phyloP scores from a whole-genome alignment of 1,140 invertebrate genomes.

The Pemphigus obesinymphae region DNA sequence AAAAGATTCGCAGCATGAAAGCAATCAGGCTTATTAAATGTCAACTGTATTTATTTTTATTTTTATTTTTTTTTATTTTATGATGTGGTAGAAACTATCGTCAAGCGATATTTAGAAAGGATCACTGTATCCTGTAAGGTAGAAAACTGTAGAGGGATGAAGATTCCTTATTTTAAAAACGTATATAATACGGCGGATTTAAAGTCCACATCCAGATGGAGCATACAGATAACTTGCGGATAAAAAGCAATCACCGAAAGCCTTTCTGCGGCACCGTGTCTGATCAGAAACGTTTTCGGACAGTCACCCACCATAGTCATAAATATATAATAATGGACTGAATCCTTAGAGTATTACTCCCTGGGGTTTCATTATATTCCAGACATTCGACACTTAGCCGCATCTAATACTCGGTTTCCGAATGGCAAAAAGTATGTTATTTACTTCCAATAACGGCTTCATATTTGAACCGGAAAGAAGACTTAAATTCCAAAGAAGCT shows the following conservation, averaged over 20 bases:
- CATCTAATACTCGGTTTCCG: constrained; percentile 17
- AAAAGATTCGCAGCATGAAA: neutral
- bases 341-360: constrained; percentile 31
- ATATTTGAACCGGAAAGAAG: constrained; percentile 17
- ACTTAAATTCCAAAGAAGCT: constrained; percentile 30
- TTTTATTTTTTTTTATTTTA: too few species aligned
- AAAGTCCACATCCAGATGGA: neutral
- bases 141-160: neutral
- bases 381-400: constrained; percentile 28
- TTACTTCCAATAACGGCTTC: constrained; percentile 24
- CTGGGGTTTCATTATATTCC: constrained; percentile 28
- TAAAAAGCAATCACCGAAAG: neutral
- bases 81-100: too few species aligned
- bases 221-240: constrained; percentile 19
- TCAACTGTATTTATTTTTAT: too few species aligned
- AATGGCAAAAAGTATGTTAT: constrained; percentile 21
- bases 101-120: neutral
- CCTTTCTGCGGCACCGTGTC: neutral
- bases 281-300: neutral
- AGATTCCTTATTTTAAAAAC: neutral
- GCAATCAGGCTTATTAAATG: neutral
- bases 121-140: neutral
- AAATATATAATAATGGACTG: constrained; percentile 36
- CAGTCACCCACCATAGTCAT: neutral
- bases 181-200: neutral